Percentiles rank a stretch among this genome's conserved stretches.
Conservation (phyloP, 2,113 vertebrate genomes). For the Phaethon lepturus region DNA sequence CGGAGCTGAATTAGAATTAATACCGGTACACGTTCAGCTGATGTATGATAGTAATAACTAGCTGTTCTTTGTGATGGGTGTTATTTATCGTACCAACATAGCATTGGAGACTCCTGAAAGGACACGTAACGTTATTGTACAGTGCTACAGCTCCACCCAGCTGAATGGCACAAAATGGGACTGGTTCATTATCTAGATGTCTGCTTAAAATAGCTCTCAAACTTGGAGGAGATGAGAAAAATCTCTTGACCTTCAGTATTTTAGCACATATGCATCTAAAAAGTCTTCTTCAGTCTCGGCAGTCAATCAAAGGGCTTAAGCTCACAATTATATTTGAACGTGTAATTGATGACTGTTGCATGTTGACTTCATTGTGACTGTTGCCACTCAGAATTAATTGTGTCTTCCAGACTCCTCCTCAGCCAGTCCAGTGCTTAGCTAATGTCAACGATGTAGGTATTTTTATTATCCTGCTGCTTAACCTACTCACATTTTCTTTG, state of each 20-base stretch:
- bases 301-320: background rate
- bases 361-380: background rate
- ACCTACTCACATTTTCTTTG: background rate
- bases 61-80: background rate
- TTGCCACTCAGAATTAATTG: background rate
- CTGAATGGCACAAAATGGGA: background rate
- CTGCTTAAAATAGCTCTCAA: background rate
- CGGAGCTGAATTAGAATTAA: background rate
- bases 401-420: background rate
- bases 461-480: background rate
- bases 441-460: background rate
- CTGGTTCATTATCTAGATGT: background rate
- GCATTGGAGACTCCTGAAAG: background rate
- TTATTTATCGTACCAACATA: background rate
- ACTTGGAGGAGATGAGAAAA: background rate
- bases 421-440: background rate
- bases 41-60: fast-evolving
- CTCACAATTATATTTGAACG: background rate
- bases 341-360: background rate
- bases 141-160: constrained; percentile 15
- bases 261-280: background rate
- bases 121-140: background rate
- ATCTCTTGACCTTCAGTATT: background rate
- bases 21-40: background rate
- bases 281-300: background rate